phyloP scores from a whole-genome alignment of 2,888 invertebrate genomes.

The Stratiomys singularior region DNA sequence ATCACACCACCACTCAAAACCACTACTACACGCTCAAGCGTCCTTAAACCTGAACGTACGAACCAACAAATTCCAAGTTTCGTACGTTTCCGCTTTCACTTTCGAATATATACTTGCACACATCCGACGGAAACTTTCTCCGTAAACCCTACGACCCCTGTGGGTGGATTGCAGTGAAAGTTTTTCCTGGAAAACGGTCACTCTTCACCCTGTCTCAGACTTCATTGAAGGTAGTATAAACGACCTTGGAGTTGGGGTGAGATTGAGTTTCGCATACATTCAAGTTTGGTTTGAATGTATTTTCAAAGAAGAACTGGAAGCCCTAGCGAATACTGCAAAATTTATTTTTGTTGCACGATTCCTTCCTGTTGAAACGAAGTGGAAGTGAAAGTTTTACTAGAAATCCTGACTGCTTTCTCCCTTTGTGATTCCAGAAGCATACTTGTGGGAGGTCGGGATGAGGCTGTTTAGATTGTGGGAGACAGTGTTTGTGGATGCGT shows the following conservation, averaged over 20 bases:
- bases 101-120: not conserved
- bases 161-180: constrained; percentile 23
- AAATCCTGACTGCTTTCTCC: constrained; percentile 21
- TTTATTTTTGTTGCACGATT: constrained; percentile 30
- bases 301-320: not conserved
- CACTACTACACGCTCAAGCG: not conserved
- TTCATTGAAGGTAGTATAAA: not conserved
- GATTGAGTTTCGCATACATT: not conserved
- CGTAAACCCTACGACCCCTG: not conserved
- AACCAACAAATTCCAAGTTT: constrained; percentile 14
- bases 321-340: constrained; percentile 16
- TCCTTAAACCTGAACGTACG: constrained; percentile 31
- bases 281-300: not conserved
- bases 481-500: constrained; percentile 22
- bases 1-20: not conserved
- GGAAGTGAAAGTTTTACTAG: constrained; percentile 20
- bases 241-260: constrained; percentile 2
- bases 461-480: not conserved
- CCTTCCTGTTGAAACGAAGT: constrained; percentile 18
- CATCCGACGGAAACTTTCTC: not conserved
- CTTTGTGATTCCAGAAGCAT: not conserved
- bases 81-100: constrained; percentile 35
- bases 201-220: not conserved
- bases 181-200: constrained; percentile 34
- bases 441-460: not conserved